phyloP scores from a whole-genome alignment of 1,140 invertebrate species.

The Diorhabda elongata region DNA sequence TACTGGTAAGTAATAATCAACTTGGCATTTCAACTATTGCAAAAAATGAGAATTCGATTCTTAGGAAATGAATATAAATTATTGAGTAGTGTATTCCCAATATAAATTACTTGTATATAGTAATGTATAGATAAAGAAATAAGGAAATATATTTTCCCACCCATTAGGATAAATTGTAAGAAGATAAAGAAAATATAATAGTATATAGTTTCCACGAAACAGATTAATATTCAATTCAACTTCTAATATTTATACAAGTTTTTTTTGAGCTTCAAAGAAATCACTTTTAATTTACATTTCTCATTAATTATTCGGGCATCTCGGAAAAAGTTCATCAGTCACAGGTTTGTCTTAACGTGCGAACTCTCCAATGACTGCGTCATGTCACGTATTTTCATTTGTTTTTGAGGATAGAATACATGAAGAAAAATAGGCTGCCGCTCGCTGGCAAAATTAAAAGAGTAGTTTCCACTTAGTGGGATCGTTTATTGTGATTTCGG shows the following conservation, averaged over 20 bases:
- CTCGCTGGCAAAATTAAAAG: slow-evolving; percentile 2
- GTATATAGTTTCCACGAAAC: no score
- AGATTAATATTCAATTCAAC: not conserved
- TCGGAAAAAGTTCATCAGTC: not conserved
- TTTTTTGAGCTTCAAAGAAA: not conserved
- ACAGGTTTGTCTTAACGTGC: not conserved
- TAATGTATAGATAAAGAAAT: no score
- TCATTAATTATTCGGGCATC: not conserved
- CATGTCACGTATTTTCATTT: slow-evolving; percentile 2
- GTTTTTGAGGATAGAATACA: slow-evolving; percentile 2
- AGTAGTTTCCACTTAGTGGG: slow-evolving; percentile 1
- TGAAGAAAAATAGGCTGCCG: not conserved
- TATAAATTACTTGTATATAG: no score
- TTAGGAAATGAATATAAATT: no score
- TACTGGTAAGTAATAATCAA: no score
- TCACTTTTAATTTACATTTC: not conserved
- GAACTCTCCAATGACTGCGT: not conserved
- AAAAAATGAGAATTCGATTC: no score
- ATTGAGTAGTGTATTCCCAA: no score
- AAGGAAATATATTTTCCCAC: no score
- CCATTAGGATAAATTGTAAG: no score
- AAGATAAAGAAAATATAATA: no score
- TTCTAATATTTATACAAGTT: not conserved
- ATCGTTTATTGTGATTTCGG: slow-evolving; percentile 2
- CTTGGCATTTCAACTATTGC: no score